These are phyloP conservation scores for Pocillopora grandis DNA, from an alignment of 92 coral and sea anemone species.

Conservation along the genomic window DNA sequence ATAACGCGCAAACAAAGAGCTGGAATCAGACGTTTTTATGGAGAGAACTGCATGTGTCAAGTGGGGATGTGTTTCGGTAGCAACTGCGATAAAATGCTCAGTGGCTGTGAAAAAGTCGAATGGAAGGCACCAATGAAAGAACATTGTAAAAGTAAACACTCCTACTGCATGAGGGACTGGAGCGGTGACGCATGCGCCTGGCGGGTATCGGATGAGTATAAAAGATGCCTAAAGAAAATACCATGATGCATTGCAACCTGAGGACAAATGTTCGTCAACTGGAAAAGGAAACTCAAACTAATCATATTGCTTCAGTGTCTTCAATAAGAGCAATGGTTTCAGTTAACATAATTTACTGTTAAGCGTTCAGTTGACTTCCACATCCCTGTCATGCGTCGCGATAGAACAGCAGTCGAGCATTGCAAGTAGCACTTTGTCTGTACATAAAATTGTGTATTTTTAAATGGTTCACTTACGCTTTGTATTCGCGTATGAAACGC, in stretches of 20 bases:
- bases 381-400: neutral
- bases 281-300: neutral
- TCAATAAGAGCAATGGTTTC: neutral
- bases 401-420: neutral
- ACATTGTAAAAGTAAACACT: slow-evolving; percentile 48
- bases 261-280: neutral
- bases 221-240: slow-evolving; percentile 51
- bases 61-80: slow-evolving; percentile 77
- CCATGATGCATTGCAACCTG: slow-evolving; percentile 36
- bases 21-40: slow-evolving; percentile 81
- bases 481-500: too few relatives aligned
- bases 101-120: slow-evolving; percentile 46
- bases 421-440: neutral
- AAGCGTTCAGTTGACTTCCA: neutral
- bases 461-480: too few relatives aligned
- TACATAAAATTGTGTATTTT: too few relatives aligned
- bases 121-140: slow-evolving; percentile 62
- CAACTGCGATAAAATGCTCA: slow-evolving; percentile 43
- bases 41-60: slow-evolving; percentile 79
- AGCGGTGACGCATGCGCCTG: slow-evolving; percentile 27
- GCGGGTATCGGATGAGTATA: slow-evolving; percentile 34
- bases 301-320: neutral
- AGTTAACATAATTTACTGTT: neutral
- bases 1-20: slow-evolving; percentile 81
- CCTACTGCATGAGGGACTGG: slow-evolving; percentile 69